Evolutionary conservation across 2,888 invertebrate genomes (phyloP).

Genomic region (Athripsodes cinereus): DNA sequence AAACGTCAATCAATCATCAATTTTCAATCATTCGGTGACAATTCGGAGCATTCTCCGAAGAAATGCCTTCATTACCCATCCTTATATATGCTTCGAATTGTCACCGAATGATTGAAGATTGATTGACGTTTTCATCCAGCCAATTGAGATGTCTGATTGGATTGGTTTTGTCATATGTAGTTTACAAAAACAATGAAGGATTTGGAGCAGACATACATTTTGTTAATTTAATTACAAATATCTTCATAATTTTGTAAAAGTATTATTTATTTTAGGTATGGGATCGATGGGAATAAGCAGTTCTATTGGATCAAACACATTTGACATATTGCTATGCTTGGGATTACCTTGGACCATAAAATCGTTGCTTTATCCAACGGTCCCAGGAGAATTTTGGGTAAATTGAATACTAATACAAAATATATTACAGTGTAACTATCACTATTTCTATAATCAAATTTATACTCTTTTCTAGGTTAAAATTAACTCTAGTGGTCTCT

Average conservation of each 20-base stretch:
- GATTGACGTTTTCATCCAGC: no score
- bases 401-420: neutral
- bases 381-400: slow-evolving; percentile 52
- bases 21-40: no score
- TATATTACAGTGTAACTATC: neutral
- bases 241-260: neutral
- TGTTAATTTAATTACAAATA: slow-evolving; percentile 1
- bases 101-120: no score
- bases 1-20: no score
- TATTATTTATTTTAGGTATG: slow-evolving; percentile 47
- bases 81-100: no score
- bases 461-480: slow-evolving; percentile 41
- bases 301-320: slow-evolving; percentile 76
- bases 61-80: no score
- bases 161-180: no score
- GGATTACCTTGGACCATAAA: slow-evolving; percentile 76
- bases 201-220: no score
- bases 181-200: no score
- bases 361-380: slow-evolving; percentile 54
- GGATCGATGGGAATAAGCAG: slow-evolving; percentile 77
- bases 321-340: slow-evolving; percentile 71
- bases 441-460: no score
- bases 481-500: slow-evolving; percentile 70
- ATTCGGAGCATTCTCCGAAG: no score
- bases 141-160: no score